These are phyloP conservation scores for Cochlearius cochlearius DNA, from an alignment of 2,113 vertebrate species.

Conservation along the genomic window DNA sequence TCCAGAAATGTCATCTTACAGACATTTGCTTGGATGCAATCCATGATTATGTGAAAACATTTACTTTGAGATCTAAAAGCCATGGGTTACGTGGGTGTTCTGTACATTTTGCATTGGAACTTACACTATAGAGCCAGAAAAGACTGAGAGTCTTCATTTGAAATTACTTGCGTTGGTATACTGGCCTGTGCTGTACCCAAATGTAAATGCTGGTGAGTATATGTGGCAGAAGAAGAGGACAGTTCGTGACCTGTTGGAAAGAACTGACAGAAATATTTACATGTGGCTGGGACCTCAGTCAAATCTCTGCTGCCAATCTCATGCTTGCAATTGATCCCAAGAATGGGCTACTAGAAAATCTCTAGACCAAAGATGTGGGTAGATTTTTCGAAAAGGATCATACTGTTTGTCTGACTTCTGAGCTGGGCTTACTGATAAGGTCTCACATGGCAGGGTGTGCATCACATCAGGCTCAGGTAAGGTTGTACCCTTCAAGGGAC, in stretches of 20 bases:
- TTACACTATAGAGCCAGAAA: conserved; percentile 47
- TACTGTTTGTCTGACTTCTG: not conserved
- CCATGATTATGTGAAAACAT: conserved; percentile 71
- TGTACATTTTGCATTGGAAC: conserved; percentile 53
- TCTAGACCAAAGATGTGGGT: not conserved
- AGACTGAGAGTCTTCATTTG: not conserved
- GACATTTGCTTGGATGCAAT: conserved; percentile 67
- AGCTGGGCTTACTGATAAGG: not conserved
- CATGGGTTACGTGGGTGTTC: conserved; percentile 46
- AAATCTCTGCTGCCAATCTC: not conserved
- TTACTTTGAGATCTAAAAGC: conserved; percentile 68
- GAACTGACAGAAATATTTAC: not conserved
- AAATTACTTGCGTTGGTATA: conserved; percentile 9
- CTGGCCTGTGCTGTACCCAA: not conserved
- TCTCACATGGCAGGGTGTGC: not conserved
- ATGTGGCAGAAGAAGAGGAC: not conserved
- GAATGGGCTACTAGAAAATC: not conserved
- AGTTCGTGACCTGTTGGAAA: not conserved
- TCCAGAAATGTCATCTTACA: conserved; percentile 65
- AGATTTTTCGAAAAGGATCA: not conserved
- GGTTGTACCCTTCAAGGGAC: not conserved
- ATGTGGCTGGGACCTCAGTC: not conserved
- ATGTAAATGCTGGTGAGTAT: not conserved
- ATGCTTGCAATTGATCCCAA: not conserved
- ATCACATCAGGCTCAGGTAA: not conserved